Conservation (phyloP, 2,113 vertebrate genomes). For the Notothenia rossii region DNA sequence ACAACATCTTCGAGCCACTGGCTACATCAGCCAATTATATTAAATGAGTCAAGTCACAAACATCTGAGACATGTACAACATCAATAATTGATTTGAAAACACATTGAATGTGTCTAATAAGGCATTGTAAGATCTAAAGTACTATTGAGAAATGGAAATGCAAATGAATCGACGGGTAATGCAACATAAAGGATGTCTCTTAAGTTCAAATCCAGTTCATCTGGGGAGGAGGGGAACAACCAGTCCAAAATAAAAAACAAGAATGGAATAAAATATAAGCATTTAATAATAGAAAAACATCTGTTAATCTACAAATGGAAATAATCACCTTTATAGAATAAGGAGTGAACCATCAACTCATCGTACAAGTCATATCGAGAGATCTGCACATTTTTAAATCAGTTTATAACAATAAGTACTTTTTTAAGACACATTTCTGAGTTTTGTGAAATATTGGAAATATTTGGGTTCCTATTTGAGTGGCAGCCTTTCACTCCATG, state of each 20-base stretch:
- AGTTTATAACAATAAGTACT: neutral
- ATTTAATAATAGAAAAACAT: neutral
- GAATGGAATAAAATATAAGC: neutral
- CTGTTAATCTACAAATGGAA: neutral
- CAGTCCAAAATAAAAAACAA: neutral
- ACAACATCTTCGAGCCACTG: neutral
- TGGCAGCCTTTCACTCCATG: conserved; percentile 46
- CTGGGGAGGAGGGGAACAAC: neutral
- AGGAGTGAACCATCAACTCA: neutral
- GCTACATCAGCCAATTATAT: neutral
- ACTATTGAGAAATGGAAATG: neutral
- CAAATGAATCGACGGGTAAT: neutral
- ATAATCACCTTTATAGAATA: neutral
- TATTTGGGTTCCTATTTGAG: conserved; percentile 27
- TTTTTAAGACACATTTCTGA: neutral
- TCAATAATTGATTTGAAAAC: neutral
- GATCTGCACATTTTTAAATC: neutral
- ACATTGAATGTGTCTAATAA: neutral
- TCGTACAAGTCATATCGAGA: neutral
- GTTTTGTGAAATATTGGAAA: conserved; percentile 34
- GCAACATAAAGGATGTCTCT: neutral
- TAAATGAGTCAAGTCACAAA: neutral
- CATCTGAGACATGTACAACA: neutral
- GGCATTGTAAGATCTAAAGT: neutral
- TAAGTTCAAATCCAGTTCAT: neutral